Percentiles rank a stretch among this genome's conserved stretches.
Evolutionary conservation across 1,140 invertebrate genomes (phyloP).

Genomic region (Nomia melanderi): DNA sequence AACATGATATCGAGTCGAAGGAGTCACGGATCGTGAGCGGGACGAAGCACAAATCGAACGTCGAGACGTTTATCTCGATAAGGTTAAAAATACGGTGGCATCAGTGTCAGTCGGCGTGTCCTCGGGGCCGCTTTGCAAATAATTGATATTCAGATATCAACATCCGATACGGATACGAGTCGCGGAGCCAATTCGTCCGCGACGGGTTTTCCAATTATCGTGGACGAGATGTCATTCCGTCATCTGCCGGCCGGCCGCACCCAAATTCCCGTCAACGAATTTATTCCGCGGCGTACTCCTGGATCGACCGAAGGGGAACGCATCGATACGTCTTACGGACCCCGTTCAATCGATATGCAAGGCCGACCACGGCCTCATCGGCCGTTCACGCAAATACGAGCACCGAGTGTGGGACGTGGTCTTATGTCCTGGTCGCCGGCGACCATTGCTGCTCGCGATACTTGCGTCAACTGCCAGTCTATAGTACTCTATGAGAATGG

Average conservation of each 20-base stretch:
- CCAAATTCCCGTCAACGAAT: slow-evolving; percentile 39
- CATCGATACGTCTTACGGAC: slow-evolving; percentile 34
- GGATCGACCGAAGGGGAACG: slow-evolving; percentile 11
- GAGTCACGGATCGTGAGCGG: no score
- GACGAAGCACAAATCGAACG: background rate
- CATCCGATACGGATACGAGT: slow-evolving; percentile 12
- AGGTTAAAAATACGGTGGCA: background rate
- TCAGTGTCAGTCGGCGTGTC: background rate
- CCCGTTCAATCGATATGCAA: slow-evolving; percentile 39
- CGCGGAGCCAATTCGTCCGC: background rate
- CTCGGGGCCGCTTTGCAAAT: background rate
- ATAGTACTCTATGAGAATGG: no score
- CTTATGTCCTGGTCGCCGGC: background rate
- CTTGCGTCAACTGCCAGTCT: background rate
- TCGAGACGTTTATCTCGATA: background rate
- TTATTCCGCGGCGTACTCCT: slow-evolving; percentile 16
- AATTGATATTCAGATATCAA: slow-evolving; percentile 27
- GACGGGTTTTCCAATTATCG: slow-evolving; percentile 25
- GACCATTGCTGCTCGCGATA: background rate
- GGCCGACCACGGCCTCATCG: slow-evolving; percentile 10
- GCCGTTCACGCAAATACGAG: slow-evolving; percentile 31
- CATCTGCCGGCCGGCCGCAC: slow-evolving; percentile 7
- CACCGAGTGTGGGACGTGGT: background rate
- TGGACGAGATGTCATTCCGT: slow-evolving; percentile 22
- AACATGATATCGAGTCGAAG: no score